Conservation (phyloP, 2,888 invertebrate species). For the Trissoscelio sp. region DNA sequence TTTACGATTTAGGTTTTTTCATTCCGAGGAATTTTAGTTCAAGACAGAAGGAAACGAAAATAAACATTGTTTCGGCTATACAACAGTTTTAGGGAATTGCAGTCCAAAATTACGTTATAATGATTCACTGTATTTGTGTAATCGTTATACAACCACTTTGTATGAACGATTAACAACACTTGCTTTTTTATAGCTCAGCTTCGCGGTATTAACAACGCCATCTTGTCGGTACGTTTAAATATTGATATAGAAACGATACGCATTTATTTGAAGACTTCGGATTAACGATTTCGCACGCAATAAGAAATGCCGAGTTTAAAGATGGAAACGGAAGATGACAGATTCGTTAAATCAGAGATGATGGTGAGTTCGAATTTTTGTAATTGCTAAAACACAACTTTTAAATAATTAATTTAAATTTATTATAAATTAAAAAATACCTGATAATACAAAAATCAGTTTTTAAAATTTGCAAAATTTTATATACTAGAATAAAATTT, state of each 20-base stretch:
- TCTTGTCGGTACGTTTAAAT: constrained; percentile 76
- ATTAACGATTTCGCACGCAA: constrained; percentile 60
- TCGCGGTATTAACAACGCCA: constrained; percentile 75
- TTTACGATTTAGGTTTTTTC: constrained; percentile 24
- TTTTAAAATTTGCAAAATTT: too few relatives aligned
- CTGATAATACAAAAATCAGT: too few relatives aligned
- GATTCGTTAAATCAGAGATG: constrained; percentile 26
- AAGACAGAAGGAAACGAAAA: constrained; percentile 10
- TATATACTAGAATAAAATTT: too few relatives aligned
- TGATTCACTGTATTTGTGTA: constrained; percentile 38
- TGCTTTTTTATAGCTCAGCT: constrained; percentile 73
- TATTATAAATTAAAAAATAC: too few relatives aligned
- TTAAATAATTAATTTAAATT: neutral
- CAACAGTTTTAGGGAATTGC: constrained; percentile 3
- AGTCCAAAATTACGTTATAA: constrained; percentile 10
- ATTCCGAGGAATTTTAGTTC: neutral
- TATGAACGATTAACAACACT: constrained; percentile 56
- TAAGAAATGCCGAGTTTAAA: constrained; percentile 16
- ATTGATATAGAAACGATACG: constrained; percentile 71
- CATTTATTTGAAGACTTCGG: constrained; percentile 48
- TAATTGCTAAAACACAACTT: neutral
- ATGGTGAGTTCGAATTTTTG: constrained; percentile 6
- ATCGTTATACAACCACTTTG: constrained; percentile 37
- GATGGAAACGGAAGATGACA: constrained; percentile 1
- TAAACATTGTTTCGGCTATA: constrained; percentile 1